These are phyloP conservation scores for Cepaea hortensis DNA, from an alignment of 2,888 invertebrate genomes.

Conservation along the genomic window DNA sequence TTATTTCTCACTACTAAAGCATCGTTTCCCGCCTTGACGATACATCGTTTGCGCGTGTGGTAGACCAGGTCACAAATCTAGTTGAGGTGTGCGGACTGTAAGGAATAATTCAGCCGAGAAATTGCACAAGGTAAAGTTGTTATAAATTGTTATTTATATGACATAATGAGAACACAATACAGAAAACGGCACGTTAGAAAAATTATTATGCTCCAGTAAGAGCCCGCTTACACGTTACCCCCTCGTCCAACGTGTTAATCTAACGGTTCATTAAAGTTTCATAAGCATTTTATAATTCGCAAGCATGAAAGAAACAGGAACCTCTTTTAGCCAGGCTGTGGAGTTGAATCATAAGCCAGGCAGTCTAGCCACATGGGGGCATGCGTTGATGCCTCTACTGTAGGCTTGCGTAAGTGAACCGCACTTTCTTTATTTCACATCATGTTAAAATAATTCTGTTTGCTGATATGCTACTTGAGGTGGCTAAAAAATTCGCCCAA, in stretches of 20 bases:
- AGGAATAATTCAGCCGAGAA: not conserved
- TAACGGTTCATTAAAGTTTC: not conserved
- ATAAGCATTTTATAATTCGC: not conserved
- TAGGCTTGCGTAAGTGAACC: too few relatives aligned
- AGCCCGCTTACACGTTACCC: not conserved
- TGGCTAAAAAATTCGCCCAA: too few relatives aligned
- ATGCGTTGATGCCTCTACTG: too few relatives aligned
- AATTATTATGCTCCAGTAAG: not conserved
- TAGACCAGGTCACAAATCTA: not conserved
- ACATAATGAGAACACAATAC: not conserved
- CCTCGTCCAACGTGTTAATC: not conserved
- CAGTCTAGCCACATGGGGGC: too few relatives aligned
- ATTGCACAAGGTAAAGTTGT: conserved; percentile 12
- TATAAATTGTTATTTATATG: conserved; percentile 22
- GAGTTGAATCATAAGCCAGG: not conserved
- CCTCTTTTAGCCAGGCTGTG: too few relatives aligned
- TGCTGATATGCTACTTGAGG: too few relatives aligned
- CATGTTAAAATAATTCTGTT: too few relatives aligned
- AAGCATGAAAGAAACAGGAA: too few relatives aligned
- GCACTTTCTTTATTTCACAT: too few relatives aligned
- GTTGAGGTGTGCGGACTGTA: not conserved
- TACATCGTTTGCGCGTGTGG: not conserved
- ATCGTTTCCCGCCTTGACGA: not conserved
- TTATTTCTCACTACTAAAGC: not conserved
- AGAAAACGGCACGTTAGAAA: not conserved